Evolutionary conservation across 2,113 vertebrate species (phyloP).

Genomic region (Trichomycterus rosablanca): DNA sequence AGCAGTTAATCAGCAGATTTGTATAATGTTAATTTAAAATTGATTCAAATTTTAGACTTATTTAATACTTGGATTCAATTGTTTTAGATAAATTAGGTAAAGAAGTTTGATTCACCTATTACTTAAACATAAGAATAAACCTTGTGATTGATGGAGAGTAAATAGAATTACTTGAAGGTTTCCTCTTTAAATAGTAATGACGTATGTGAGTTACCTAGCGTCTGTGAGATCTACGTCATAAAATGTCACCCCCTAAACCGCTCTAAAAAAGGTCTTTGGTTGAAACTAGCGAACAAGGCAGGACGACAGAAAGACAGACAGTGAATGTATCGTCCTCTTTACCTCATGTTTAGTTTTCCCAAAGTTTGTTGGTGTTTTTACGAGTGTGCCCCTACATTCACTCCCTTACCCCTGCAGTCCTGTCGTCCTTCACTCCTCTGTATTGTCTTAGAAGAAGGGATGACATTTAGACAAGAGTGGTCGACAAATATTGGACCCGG

Average conservation of each 20-base stretch:
- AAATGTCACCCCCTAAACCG: conserved; percentile 36
- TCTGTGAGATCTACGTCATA: conserved; percentile 27
- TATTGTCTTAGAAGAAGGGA: conserved; percentile 76
- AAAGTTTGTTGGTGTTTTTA: conserved; percentile 78
- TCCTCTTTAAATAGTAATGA: conserved; percentile 15
- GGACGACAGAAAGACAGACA: conserved; percentile 10
- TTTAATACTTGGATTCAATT: too few species aligned
- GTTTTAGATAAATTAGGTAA: too few species aligned
- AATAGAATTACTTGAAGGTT: too few species aligned
- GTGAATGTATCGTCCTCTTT: conserved; percentile 53
- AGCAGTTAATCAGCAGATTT: too few species aligned
- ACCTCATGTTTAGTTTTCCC: conserved; percentile 79
- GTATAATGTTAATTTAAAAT: too few species aligned
- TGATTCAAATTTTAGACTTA: too few species aligned
- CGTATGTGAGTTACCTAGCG: conserved; percentile 33
- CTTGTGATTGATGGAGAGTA: too few species aligned
- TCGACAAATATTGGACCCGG: conserved; percentile 77
- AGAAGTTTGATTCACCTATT: too few species aligned
- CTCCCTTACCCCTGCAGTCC: conserved; percentile 42
- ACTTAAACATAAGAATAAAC: too few species aligned
- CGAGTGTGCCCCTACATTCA: conserved; percentile 52
- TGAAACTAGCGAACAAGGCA: conserved; percentile 50
- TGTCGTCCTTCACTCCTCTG: conserved; percentile 60
- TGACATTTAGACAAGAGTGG: conserved; percentile 79
- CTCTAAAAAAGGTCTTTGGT: conserved; percentile 30